Percentiles rank a stretch among this genome's conserved stretches.
phyloP scores from a whole-genome alignment of 1,140 invertebrate genomes.

The Ceratina australensis region DNA sequence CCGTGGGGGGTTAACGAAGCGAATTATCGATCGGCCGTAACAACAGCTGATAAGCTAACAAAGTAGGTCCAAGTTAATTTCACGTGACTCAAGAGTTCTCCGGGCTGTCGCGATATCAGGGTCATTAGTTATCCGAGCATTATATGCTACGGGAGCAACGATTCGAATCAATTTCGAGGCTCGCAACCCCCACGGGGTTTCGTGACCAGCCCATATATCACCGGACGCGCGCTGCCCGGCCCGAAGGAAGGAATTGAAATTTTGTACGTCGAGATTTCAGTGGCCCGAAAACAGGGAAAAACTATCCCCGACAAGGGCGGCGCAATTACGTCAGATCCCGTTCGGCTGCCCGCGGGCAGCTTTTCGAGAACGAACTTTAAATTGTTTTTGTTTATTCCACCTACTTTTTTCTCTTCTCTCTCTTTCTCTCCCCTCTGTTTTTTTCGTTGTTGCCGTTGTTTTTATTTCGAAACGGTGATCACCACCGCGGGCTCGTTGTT shows the following conservation, averaged over 20 bases:
- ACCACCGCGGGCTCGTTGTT: background rate
- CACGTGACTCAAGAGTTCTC: too few relatives aligned
- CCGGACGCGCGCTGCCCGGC: slow-evolving; percentile 35
- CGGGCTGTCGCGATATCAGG: slow-evolving; percentile 47
- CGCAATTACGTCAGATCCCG: background rate
- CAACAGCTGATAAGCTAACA: background rate
- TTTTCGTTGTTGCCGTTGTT: too few relatives aligned
- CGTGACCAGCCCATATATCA: slow-evolving; percentile 61
- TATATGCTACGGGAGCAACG: slow-evolving; percentile 55
- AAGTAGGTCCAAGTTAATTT: background rate
- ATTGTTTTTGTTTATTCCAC: background rate
- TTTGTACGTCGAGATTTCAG: slow-evolving; percentile 31
- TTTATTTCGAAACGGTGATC: too few relatives aligned
- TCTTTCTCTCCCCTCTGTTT: too few relatives aligned
- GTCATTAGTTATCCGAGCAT: slow-evolving; percentile 66
- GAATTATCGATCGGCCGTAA: too few relatives aligned
- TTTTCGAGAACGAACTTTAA: background rate
- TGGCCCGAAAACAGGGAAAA: too few relatives aligned
- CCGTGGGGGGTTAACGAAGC: too few relatives aligned
- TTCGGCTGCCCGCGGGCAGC: slow-evolving; percentile 7
- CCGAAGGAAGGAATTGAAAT: slow-evolving; percentile 11
- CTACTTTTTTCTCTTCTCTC: too few relatives aligned
- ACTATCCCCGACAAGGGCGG: background rate
- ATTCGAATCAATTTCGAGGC: slow-evolving; percentile 68
- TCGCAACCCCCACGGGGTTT: slow-evolving; percentile 53